Evolutionary conservation across 2,113 vertebrate species (phyloP).

Genomic region (Heterotilapia buettikoferi): DNA sequence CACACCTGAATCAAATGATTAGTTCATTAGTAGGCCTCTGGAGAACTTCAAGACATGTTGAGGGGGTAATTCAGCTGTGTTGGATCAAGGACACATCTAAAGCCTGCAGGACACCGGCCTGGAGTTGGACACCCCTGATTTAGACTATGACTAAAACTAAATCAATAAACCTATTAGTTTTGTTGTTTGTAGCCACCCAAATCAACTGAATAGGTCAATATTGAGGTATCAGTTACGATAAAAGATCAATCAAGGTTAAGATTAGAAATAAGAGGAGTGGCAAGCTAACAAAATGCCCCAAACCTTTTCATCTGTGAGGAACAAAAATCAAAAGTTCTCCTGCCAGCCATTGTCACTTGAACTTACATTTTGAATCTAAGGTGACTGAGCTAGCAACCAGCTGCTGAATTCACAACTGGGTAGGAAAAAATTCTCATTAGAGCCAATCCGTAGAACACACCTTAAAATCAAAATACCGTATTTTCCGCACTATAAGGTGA

Average conservation of each 20-base stretch:
- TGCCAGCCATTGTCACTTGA: neutral
- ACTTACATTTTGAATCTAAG: neutral
- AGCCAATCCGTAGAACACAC: neutral
- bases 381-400: neutral
- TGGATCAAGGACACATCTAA: neutral
- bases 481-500: neutral
- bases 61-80: neutral
- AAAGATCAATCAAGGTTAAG: neutral
- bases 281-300: neutral
- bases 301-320: neutral
- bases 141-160: neutral
- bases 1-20: neutral
- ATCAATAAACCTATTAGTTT: neutral
- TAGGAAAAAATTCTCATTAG: neutral
- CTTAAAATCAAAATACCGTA: neutral
- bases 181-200: neutral
- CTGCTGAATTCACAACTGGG: neutral
- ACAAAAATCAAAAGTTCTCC: neutral
- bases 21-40: neutral
- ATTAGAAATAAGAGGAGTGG: neutral
- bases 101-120: neutral
- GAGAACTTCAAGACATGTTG: neutral
- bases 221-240: neutral
- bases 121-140: neutral
- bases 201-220: neutral